These are phyloP conservation scores for Cladorhizidae sp. DNA, from an alignment of 37 sponge, comb jelly and placozoan species.

Conservation along the genomic window DNA sequence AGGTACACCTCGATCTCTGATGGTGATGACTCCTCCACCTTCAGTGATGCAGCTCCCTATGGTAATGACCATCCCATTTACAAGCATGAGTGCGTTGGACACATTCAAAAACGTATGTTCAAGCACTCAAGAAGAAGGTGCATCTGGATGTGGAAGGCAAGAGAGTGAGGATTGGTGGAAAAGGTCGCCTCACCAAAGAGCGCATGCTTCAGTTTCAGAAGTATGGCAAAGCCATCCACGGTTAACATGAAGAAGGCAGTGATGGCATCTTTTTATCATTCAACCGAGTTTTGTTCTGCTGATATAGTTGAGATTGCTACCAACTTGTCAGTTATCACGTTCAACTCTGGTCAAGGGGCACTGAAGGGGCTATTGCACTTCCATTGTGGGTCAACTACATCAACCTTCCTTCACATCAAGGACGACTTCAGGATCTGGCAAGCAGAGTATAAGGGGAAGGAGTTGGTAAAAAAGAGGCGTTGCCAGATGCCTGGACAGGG, in stretches of 20 bases:
- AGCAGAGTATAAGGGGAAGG: background rate
- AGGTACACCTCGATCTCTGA: background rate
- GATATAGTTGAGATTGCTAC: background rate
- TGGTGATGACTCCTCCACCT: background rate
- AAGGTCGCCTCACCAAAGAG: too few relatives aligned
- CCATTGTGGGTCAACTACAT: background rate
- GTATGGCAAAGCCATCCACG: background rate
- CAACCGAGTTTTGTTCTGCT: background rate
- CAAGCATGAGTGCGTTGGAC: too few relatives aligned
- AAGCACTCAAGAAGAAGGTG: background rate
- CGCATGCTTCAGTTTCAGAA: background rate
- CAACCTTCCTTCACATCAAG: background rate
- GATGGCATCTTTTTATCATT: constrained; percentile 3
- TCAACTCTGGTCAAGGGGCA: too few relatives aligned
- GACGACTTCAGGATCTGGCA: constrained; percentile 1
- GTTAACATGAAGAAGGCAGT: background rate
- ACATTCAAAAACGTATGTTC: background rate
- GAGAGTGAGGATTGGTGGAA: background rate
- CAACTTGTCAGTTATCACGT: background rate
- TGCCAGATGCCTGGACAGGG: background rate
- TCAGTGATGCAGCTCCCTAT: background rate
- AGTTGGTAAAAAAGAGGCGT: constrained; percentile 16
- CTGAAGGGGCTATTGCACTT: too few relatives aligned
- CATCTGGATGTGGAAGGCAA: background rate
- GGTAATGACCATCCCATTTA: background rate